phyloP scores from a whole-genome alignment of 2,113 vertebrate species.

The Microcebus jonahi region DNA sequence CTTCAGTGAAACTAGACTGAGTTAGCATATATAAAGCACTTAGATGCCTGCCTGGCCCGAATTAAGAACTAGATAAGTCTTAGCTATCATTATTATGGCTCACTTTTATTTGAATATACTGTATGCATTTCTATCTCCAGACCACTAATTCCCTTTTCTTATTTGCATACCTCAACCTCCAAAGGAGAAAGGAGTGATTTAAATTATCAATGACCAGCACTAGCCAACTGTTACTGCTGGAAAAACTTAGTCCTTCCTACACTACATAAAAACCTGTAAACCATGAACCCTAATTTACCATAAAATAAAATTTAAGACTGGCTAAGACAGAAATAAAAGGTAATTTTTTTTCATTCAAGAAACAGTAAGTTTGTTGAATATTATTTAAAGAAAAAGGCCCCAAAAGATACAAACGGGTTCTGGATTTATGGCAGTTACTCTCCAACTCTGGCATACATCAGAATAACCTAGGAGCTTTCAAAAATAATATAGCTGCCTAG shows the following conservation, averaged over 20 bases:
- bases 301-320: slow-evolving; percentile 38
- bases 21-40: background rate
- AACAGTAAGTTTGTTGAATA: background rate
- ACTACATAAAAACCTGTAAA: slow-evolving; percentile 4
- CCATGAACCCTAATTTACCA: slow-evolving; percentile 12
- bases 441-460: background rate
- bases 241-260: background rate
- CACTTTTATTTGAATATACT: background rate
- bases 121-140: background rate
- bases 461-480: background rate
- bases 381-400: slow-evolving; percentile 14
- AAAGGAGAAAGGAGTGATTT: background rate
- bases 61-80: background rate
- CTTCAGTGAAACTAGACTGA: slow-evolving; percentile 15
- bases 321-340: background rate
- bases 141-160: slow-evolving; percentile 9
- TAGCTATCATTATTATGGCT: background rate
- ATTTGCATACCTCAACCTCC: background rate
- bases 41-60: background rate
- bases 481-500: background rate
- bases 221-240: background rate
- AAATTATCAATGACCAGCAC: background rate
- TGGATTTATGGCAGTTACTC: background rate
- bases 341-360: background rate
- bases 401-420: slow-evolving; percentile 7